Base-by-base conservation (phyloP, 37 sponge, comb jelly and placozoan species). In the Beroe forskalii region DNA sequence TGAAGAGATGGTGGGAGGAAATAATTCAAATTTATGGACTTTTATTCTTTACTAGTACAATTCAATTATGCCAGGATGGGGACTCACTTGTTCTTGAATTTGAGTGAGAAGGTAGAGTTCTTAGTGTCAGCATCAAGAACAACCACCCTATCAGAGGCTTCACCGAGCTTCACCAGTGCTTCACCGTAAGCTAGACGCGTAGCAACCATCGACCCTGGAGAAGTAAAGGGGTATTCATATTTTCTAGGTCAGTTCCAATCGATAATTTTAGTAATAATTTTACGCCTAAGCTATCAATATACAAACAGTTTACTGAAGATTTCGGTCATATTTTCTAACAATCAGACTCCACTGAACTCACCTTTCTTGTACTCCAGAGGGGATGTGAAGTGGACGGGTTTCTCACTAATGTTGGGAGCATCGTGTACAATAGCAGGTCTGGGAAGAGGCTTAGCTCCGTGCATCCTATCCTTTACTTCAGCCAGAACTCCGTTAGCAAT, bases 61-160 rank as follows among this genome's bases (percentile, higher is more conserved):
- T n/a, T n/a, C n/a, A n/a, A n/a, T n/a, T n/a, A n/a, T n/a, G n/a
- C n/a, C n/a, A n/a, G n/a, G n/a, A n/a, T n/a, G n/a, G n/a, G n/a
- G 4, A 80, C 86, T 80, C 41, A 64, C 61, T 91, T 94, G 0
- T 94, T 94, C 95, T 98, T 96, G 95, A 96, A 98, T 60, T 95
- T 96, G 42, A 96, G 93, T 48, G 99, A 91, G 90, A 94, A 98
- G 44, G 99, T 98, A 67, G 96, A 96, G 92, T 98, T 98, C 89
- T 98, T 98, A n/a, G 99, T 98, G 90, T 98, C 99, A 4, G 94
- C 99, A 80, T 98, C 99, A 41, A 98, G 75, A 43, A 94, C 95
- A 1, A 94, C 80, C 8, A 98, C 90, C 0, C 94, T 90, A 2
- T 39, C 42, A 62, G 39, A 91, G 67, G 67, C 86, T 37, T 94